Evolutionary conservation across 2,888 invertebrate genomes (phyloP).

Genomic region (Cryptosula pallasiana): DNA sequence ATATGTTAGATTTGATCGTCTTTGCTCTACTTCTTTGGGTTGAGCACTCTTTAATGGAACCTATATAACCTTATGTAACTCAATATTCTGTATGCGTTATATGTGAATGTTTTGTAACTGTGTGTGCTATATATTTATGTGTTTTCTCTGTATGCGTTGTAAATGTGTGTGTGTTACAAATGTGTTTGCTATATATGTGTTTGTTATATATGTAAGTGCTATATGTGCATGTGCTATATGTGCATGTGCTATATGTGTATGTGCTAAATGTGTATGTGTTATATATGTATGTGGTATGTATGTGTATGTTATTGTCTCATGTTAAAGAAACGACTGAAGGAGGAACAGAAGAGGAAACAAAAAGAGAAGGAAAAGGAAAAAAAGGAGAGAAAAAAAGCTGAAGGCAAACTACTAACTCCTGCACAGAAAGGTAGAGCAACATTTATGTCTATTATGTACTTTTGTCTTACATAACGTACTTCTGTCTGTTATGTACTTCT

Average conservation of each 20-base stretch:
- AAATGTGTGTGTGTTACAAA: constrained; percentile 27
- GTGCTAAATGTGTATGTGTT: background rate
- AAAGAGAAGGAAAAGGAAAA: constrained; percentile 75
- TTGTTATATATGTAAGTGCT: background rate
- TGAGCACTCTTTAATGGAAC: too few species aligned
- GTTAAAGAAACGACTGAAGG: constrained; percentile 40
- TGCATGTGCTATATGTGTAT: background rate
- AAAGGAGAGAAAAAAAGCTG: constrained; percentile 87
- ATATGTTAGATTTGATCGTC: too few species aligned
- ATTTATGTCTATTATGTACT: too few species aligned
- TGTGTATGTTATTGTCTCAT: background rate
- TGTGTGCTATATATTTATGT: too few species aligned
- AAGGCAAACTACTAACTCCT: constrained; percentile 86
- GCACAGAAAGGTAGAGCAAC: constrained; percentile 91
- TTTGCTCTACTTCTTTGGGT: too few species aligned
- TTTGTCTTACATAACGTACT: too few species aligned
- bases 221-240: background rate
- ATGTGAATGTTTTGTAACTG: too few species aligned
- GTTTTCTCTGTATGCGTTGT: too few species aligned
- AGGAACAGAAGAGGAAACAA: constrained; percentile 82
- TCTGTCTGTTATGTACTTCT: too few species aligned
- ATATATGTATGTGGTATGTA: background rate
- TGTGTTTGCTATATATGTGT: background rate
- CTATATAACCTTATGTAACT: too few species aligned
- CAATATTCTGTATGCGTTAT: too few species aligned